Conservation (phyloP, 2,797 vertebrate genomes). For the Lates japonicus region DNA sequence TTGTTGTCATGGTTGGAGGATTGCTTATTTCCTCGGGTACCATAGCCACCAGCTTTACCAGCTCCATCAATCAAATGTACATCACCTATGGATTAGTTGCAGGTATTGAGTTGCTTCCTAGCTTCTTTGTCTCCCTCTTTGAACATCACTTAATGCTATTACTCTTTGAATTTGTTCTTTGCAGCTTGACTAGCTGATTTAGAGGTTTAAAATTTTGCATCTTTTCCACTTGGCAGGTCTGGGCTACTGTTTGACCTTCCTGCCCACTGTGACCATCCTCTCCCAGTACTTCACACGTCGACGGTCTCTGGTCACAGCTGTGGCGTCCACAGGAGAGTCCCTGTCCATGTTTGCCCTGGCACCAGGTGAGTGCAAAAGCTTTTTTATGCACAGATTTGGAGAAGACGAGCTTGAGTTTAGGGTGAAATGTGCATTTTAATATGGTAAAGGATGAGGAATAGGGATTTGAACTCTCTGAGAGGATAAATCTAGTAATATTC, state of each 20-base stretch:
- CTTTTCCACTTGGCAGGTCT: constrained; percentile 86
- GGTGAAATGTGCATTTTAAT: background rate
- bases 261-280: constrained; percentile 95
- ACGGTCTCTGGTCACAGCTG: constrained; percentile 91
- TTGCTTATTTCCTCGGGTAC: constrained; percentile 90
- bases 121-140: background rate
- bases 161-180: constrained; percentile 25
- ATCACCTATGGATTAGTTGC: constrained; percentile 91
- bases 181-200: constrained; percentile 11
- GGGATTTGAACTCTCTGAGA: background rate
- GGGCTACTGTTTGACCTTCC: constrained; percentile 95
- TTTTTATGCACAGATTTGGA: background rate
- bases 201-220: background rate
- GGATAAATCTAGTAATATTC: background rate
- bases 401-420: background rate
- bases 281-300: constrained; percentile 94
- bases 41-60: constrained; percentile 90
- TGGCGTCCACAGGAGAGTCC: constrained; percentile 97
- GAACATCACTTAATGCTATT: constrained; percentile 1
- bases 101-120: constrained; percentile 81
- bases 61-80: constrained; percentile 92
- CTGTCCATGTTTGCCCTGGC: constrained; percentile 94
- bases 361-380: constrained; percentile 86
- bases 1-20: constrained; percentile 84
- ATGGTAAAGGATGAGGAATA: background rate